Percentiles rank a stretch among this genome's conserved stretches.
Conservation (phyloP, 2,888 invertebrate genomes). For the Perithous albicinctus region DNA sequence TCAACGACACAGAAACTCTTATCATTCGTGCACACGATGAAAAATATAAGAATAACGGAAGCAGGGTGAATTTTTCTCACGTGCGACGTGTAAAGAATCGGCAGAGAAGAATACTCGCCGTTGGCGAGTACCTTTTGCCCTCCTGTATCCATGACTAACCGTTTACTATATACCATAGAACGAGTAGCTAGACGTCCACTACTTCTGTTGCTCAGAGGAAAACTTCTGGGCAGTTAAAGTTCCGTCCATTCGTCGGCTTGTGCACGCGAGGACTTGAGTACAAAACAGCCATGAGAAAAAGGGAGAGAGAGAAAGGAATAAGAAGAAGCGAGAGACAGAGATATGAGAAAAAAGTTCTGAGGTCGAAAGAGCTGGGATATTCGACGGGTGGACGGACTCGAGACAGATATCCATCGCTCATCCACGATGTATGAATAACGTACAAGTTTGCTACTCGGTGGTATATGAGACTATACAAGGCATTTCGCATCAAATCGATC, state of each 20-base stretch:
- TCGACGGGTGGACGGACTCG: slow-evolving; percentile 62
- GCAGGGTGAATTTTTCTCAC: slow-evolving; percentile 13
- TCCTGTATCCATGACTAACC: slow-evolving; percentile 31
- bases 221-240: slow-evolving; percentile 49
- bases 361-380: slow-evolving; percentile 52
- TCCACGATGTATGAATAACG: slow-evolving; percentile 78
- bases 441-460: slow-evolving; percentile 73
- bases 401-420: slow-evolving; percentile 78
- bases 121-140: slow-evolving; percentile 18
- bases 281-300: slow-evolving; percentile 19
- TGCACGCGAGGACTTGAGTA: slow-evolving; percentile 29
- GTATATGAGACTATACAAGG: slow-evolving; percentile 4
- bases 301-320: slow-evolving; percentile 1
- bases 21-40: background rate
- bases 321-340: slow-evolving; percentile 15
- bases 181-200: slow-evolving; percentile 13
- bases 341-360: slow-evolving; percentile 43
- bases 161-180: slow-evolving; percentile 12
- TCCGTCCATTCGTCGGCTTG: slow-evolving; percentile 15
- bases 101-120: slow-evolving; percentile 20
- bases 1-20: background rate
- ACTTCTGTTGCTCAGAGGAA: slow-evolving; percentile 10
- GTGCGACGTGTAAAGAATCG: slow-evolving; percentile 17
- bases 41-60: slow-evolving; percentile 10
- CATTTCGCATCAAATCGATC: background rate